These are phyloP conservation scores for Drosophila glabriapex DNA, from an alignment of 2,888 invertebrate species.

Conservation along the genomic window DNA sequence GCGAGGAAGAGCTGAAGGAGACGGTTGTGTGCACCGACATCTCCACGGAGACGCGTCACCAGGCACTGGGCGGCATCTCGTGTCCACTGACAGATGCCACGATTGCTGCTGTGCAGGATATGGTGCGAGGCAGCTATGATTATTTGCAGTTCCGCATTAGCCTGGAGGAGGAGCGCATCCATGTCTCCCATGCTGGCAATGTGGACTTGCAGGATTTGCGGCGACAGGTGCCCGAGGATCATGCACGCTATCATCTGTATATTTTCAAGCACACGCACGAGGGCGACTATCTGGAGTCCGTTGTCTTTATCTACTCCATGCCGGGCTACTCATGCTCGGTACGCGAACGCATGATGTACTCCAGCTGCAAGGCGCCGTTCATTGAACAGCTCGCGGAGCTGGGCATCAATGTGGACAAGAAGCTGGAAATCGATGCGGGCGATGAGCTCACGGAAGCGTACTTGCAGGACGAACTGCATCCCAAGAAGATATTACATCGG, in stretches of 20 bases:
- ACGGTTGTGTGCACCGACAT: slow-evolving; percentile 91
- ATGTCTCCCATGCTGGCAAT: slow-evolving; percentile 91
- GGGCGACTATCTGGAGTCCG: slow-evolving; percentile 94
- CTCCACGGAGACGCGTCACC: slow-evolving; percentile 93
- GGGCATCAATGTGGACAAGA: slow-evolving; percentile 93
- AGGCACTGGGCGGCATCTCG: slow-evolving; percentile 95
- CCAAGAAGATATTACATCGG: slow-evolving; percentile 93
- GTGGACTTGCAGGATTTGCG: slow-evolving; percentile 89
- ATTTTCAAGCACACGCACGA: slow-evolving; percentile 96
- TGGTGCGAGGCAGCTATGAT: slow-evolving; percentile 91
- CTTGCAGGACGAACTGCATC: slow-evolving; percentile 97
- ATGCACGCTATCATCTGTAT: slow-evolving; percentile 92
- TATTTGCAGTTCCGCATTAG: slow-evolving; percentile 91
- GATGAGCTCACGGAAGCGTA: slow-evolving; percentile 95
- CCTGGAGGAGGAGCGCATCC: slow-evolving; percentile 91
- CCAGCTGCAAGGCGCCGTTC: slow-evolving; percentile 97
- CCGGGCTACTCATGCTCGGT: slow-evolving; percentile 98
- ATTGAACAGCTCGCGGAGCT: slow-evolving; percentile 92
- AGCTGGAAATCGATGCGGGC: slow-evolving; percentile 96
- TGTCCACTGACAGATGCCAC: slow-evolving; percentile 95
- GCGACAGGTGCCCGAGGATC: slow-evolving; percentile 92
- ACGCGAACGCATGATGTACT: slow-evolving; percentile 99
- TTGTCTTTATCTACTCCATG: slow-evolving; percentile 99
- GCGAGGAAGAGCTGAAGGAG: slow-evolving; percentile 94
- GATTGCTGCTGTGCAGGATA: slow-evolving; percentile 90